Conservation (phyloP, 1,140 invertebrate species). For the Galleria mellonella region DNA sequence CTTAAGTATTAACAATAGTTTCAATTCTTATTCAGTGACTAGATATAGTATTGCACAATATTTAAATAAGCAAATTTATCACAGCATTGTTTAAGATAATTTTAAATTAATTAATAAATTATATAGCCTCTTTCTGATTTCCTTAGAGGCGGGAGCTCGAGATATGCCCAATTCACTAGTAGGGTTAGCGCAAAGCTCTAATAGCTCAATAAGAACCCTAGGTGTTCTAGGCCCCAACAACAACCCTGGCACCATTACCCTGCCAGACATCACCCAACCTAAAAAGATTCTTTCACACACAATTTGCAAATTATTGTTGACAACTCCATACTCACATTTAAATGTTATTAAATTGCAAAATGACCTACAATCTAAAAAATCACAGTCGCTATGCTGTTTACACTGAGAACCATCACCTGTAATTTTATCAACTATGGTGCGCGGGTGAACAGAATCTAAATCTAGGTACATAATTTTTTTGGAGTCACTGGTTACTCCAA, state of each 20-base stretch:
- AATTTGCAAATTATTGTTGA: constrained; percentile 79
- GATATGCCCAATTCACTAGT: constrained; percentile 51
- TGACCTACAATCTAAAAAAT: constrained; percentile 79
- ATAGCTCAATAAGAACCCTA: constrained; percentile 67
- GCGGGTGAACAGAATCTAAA: constrained; percentile 75
- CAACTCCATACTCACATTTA: constrained; percentile 71
- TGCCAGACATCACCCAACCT: constrained; percentile 76
- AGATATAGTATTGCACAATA: neutral
- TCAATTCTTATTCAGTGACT: neutral
- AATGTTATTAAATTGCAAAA: constrained; percentile 68
- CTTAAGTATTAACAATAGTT: neutral
- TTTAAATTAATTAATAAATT: constrained; percentile 3
- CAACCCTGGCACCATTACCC: constrained; percentile 76
- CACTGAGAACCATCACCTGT: constrained; percentile 66
- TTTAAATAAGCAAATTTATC: neutral
- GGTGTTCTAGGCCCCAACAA: constrained; percentile 76
- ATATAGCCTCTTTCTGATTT: constrained; percentile 12
- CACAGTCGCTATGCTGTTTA: constrained; percentile 77
- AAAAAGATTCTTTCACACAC: constrained; percentile 79
- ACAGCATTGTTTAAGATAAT: neutral
- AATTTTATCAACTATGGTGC: constrained; percentile 53
- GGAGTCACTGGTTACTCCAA: constrained; percentile 75
- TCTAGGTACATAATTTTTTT: constrained; percentile 77
- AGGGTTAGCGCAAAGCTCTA: constrained; percentile 76
- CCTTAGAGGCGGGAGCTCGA: constrained; percentile 25